These are phyloP conservation scores for Erythrocebus patas DNA, from an alignment of 2,113 vertebrate species.

Conservation along the genomic window DNA sequence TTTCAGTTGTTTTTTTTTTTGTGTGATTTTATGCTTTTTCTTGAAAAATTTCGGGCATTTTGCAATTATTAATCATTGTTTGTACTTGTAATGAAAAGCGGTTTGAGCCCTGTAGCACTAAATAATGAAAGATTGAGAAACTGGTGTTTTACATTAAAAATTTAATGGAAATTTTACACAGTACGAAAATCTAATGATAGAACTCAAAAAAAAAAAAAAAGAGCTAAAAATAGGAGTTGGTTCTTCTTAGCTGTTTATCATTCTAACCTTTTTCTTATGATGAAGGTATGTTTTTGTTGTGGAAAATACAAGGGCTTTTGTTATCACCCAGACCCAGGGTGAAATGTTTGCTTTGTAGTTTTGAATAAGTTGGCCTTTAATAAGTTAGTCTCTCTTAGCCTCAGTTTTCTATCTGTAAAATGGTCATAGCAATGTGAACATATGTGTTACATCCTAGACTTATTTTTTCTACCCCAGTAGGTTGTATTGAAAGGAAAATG, in stretches of 20 bases:
- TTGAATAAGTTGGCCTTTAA: conserved; percentile 57
- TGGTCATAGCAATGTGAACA: not conserved
- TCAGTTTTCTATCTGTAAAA: conserved; percentile 7
- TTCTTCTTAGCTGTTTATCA: not conserved
- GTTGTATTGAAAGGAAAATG: not conserved
- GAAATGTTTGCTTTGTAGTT: not conserved
- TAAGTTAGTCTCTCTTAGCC: not conserved
- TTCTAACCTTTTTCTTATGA: not conserved
- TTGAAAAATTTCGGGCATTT: not conserved
- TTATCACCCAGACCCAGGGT: not conserved
- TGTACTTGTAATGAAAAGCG: not conserved
- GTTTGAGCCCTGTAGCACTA: not conserved
- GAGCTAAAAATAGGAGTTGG: not conserved
- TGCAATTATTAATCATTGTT: not conserved
- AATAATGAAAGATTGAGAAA: not conserved
- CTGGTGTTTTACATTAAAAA: not conserved
- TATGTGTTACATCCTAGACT: not conserved
- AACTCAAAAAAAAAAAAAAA: not conserved
- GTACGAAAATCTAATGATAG: not conserved
- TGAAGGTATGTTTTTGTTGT: not conserved
- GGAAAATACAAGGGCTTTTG: not conserved
- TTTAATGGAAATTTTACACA: not conserved
- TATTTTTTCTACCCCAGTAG: not conserved
- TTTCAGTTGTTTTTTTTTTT: not conserved
- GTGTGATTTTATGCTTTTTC: not conserved